phyloP scores from a whole-genome alignment of 2,797 vertebrate genomes.

The Netta rufina region DNA sequence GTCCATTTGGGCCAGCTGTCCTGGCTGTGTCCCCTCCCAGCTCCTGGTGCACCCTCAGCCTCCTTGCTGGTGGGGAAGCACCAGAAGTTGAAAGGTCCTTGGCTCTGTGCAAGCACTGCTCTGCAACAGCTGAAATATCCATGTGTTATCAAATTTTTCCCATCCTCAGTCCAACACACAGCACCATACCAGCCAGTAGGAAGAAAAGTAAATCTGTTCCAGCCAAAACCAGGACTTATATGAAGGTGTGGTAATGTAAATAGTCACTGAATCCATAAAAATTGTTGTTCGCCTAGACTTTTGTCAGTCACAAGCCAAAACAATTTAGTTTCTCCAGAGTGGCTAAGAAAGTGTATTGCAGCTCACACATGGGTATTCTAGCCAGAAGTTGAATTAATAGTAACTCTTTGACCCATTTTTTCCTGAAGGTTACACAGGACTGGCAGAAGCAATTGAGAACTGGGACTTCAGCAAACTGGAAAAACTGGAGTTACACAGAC shows the following conservation, averaged over 20 bases:
- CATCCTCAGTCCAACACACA: too few relatives aligned
- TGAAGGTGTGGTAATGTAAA: background rate
- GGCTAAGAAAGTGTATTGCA: background rate
- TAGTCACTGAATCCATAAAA: background rate
- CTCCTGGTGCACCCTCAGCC: too few relatives aligned
- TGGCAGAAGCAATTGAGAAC: constrained; percentile 75
- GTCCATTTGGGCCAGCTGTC: too few relatives aligned
- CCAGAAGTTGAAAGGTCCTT: too few relatives aligned
- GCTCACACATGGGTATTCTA: background rate
- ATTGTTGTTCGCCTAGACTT: background rate
- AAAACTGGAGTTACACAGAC: constrained; percentile 65
- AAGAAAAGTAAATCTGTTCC: too few relatives aligned
- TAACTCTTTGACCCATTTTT: background rate
- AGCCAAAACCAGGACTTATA: too few relatives aligned
- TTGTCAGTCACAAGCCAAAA: background rate
- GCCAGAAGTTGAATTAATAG: background rate
- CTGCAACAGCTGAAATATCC: too few relatives aligned
- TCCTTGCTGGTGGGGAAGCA: too few relatives aligned
- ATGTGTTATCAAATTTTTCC: too few relatives aligned
- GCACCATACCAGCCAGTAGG: too few relatives aligned
- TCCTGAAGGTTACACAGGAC: constrained; percentile 74
- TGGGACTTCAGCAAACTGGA: constrained; percentile 77
- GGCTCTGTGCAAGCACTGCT: too few relatives aligned
- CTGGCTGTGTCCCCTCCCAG: too few relatives aligned
- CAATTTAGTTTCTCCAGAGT: background rate